phyloP scores from a whole-genome alignment of 2,797 vertebrate genomes.

The Tamandua tetradactyla region DNA sequence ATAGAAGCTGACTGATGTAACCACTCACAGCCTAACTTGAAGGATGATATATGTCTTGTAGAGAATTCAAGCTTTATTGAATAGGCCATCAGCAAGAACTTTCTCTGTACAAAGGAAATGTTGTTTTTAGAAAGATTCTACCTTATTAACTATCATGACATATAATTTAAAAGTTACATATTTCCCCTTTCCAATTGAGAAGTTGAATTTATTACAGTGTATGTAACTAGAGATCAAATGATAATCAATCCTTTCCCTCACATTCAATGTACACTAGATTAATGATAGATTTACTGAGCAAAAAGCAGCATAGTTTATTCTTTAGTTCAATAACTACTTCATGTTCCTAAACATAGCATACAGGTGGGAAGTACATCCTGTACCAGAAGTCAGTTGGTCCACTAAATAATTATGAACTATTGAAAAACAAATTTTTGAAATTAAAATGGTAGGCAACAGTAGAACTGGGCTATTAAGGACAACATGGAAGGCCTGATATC shows the following conservation, averaged over 20 bases:
- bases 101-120: accelerated
- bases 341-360: neutral
- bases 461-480: neutral
- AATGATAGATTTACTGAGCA: neutral
- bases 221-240: neutral
- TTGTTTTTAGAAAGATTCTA: neutral
- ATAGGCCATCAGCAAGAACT: neutral
- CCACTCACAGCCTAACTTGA: neutral
- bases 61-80: neutral
- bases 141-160: neutral
- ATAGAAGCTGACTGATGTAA: neutral
- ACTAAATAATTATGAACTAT: neutral
- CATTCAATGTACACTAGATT: neutral
- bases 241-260: neutral
- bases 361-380: neutral
- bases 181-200: neutral
- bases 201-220: neutral
- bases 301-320: neutral
- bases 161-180: neutral
- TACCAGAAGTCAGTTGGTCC: neutral
- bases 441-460: neutral
- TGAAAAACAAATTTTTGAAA: neutral
- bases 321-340: neutral
- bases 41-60: neutral
- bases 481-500: neutral